These are phyloP conservation scores for Pelmatolapia mariae DNA, from an alignment of 2,113 vertebrate genomes.

Conservation along the genomic window DNA sequence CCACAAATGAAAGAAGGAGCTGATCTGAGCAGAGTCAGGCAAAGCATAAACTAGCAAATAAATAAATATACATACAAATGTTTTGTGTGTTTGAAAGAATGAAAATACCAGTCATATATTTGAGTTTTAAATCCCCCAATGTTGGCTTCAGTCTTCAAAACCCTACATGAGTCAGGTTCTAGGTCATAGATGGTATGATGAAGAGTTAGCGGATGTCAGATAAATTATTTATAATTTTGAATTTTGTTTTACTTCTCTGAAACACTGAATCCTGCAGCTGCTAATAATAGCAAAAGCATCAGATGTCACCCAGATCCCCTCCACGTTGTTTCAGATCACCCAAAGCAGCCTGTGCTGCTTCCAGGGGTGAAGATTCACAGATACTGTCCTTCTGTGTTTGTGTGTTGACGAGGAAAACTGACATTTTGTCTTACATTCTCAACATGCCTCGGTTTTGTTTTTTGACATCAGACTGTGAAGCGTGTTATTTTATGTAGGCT, in stretches of 20 bases:
- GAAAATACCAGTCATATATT: not conserved
- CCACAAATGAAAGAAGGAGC: not conserved
- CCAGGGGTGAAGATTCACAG: not conserved
- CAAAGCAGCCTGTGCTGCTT: not conserved
- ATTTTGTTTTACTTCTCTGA: not conserved
- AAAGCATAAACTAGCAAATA: not conserved
- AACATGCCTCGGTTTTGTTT: not conserved
- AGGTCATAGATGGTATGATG: not conserved
- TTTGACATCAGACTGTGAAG: not conserved
- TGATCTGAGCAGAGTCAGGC: not conserved
- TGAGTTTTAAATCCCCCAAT: not conserved
- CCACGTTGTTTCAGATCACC: not conserved
- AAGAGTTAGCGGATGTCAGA: not conserved
- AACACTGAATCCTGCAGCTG: not conserved
- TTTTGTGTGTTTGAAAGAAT: not conserved
- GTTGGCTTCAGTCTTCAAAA: not conserved
- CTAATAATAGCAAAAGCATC: not conserved
- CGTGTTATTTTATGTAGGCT: not conserved
- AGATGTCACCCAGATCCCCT: not conserved
- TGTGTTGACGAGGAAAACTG: not conserved
- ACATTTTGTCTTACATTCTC: not conserved
- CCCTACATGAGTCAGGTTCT: not conserved
- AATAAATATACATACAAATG: not conserved
- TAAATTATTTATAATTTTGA: not conserved
- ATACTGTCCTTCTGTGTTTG: not conserved